Conservation (phyloP, 2,888 invertebrate genomes). For the Sphinx pinastri region DNA sequence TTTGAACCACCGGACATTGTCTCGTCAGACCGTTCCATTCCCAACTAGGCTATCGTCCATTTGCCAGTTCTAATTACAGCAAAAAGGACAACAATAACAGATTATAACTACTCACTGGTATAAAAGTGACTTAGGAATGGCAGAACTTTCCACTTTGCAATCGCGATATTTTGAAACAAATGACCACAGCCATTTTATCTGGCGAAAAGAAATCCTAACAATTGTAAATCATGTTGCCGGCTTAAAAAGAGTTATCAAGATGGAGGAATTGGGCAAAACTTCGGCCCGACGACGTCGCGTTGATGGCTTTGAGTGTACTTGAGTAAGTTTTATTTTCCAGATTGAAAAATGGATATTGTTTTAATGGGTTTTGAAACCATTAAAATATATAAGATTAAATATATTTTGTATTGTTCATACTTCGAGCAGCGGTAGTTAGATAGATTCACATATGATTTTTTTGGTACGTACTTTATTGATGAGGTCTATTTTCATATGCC, state of each 20-base stretch:
- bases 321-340: conserved; percentile 2
- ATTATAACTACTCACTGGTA: no score
- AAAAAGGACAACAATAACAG: no score
- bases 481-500: no score
- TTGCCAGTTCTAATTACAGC: no score
- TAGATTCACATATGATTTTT: no score
- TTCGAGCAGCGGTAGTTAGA: no score
- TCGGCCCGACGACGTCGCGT: conserved; percentile 9
- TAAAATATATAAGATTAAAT: neutral
- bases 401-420: no score
- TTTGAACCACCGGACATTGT: no score
- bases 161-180: conserved; percentile 31
- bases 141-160: conserved; percentile 3
- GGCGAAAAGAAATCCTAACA: conserved; percentile 44
- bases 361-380: conserved; percentile 1
- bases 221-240: conserved; percentile 53
- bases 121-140: neutral
- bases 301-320: conserved; percentile 7
- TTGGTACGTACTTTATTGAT: no score
- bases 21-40: no score
- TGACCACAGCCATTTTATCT: conserved; percentile 33
- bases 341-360: conserved; percentile 10
- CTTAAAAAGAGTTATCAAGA: conserved; percentile 57
- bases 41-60: no score
- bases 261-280: conserved; percentile 35